Percentiles rank a stretch among this genome's conserved stretches.
phyloP scores from a whole-genome alignment of 2,113 vertebrate species.

The Eidolon helvum region DNA sequence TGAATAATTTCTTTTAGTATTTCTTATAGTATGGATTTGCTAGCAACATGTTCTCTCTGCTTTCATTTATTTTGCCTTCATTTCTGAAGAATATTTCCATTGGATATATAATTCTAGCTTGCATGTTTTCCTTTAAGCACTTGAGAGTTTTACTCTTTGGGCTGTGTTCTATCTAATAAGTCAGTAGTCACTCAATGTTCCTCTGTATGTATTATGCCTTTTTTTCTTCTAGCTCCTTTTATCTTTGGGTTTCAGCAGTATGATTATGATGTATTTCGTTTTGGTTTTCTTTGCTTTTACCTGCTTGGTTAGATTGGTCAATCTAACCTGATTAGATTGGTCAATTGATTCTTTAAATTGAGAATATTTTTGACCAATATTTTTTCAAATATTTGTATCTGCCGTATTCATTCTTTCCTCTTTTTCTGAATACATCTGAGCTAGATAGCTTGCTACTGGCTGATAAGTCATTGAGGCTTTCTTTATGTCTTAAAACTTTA shows the following conservation, averaged over 20 bases:
- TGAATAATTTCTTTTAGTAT: neutral
- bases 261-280: neutral
- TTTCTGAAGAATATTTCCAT: neutral
- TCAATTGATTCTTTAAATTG: neutral
- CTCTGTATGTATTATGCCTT: neutral
- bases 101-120: neutral
- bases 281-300: slow-evolving; percentile 21
- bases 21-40: neutral
- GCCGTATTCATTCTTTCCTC: neutral
- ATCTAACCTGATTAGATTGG: neutral
- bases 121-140: neutral
- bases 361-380: neutral
- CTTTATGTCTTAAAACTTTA: neutral
- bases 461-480: neutral
- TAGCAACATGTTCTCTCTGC: neutral
- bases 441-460: neutral
- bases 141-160: neutral
- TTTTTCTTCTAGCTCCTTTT: neutral
- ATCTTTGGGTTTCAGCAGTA: neutral
- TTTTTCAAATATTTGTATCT: neutral
- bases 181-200: neutral
- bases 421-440: neutral
- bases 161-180: neutral
- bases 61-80: neutral
- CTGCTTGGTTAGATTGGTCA: neutral